These are phyloP conservation scores for Cacajao melanocephalus DNA, from an alignment of 2,797 vertebrate genomes.

Conservation along the genomic window DNA sequence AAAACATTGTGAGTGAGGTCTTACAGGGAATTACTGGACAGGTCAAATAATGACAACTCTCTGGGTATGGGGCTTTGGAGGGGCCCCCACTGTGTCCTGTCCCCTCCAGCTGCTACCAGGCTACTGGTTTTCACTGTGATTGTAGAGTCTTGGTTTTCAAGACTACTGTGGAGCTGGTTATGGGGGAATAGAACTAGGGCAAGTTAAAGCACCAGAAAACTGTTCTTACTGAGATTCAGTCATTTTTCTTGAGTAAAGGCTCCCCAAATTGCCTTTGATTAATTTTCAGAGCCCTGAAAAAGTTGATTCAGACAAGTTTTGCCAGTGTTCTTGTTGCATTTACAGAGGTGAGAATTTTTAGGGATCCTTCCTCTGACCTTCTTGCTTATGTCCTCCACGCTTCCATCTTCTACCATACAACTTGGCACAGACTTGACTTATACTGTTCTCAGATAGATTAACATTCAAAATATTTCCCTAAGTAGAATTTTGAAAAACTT, in stretches of 20 bases:
- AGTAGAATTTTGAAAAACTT: neutral
- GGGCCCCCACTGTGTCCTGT: neutral
- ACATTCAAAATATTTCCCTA: neutral
- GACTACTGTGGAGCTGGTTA: neutral
- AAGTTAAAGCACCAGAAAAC: neutral
- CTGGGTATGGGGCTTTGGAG: neutral
- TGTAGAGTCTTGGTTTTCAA: neutral
- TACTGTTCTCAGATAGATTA: neutral
- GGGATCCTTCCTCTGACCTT: neutral
- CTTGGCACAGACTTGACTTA: neutral
- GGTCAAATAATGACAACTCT: neutral
- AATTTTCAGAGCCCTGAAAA: neutral
- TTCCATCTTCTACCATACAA: neutral
- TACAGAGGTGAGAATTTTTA: neutral
- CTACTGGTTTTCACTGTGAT: neutral
- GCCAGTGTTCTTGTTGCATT: neutral
- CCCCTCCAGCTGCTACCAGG: neutral
- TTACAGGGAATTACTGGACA: neutral
- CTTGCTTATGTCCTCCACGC: neutral
- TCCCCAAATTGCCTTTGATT: neutral
- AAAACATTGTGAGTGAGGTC: neutral
- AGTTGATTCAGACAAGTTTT: neutral
- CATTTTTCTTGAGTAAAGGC: neutral
- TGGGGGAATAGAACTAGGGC: neutral
- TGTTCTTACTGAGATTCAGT: neutral